A percentile compares a stretch with the other conserved stretches of the same genome.
Conservation (phyloP, 2,888 invertebrate genomes). For the Rhynchonema sp. region DNA sequence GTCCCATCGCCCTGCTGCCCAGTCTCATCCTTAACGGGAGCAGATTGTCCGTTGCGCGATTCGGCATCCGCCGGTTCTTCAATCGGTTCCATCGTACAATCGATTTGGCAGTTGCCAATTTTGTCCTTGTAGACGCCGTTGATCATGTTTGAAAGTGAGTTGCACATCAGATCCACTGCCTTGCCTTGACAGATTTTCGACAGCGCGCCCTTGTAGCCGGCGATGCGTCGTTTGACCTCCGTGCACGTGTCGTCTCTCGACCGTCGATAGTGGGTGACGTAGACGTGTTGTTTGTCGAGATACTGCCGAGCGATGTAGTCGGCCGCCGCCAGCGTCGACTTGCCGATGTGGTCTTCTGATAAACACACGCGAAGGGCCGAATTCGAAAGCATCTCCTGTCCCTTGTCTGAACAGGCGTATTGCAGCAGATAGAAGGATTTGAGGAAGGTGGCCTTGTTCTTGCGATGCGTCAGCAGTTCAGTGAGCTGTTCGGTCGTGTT, state of each 20-base stretch:
- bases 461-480: conserved; percentile 1
- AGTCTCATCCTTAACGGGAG: too few relatives aligned
- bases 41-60: too few relatives aligned
- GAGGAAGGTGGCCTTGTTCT: background rate
- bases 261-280: too few relatives aligned
- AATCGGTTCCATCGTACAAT: background rate
- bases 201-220: background rate
- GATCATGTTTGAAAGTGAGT: background rate
- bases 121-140: background rate
- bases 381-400: background rate
- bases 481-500: background rate
- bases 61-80: background rate
- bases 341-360: background rate
- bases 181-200: background rate
- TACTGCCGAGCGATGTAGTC: background rate
- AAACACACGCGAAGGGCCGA: background rate
- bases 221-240: background rate
- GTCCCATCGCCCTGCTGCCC: too few relatives aligned
- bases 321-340: background rate
- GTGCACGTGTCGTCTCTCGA: background rate
- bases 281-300: background rate
- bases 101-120: background rate
- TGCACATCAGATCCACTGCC: background rate
- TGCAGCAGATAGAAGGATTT: conserved; percentile 2
- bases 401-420: background rate